These are phyloP conservation scores for Bombus sibiricus DNA, from an alignment of 1,140 invertebrate species.

Conservation along the genomic window DNA sequence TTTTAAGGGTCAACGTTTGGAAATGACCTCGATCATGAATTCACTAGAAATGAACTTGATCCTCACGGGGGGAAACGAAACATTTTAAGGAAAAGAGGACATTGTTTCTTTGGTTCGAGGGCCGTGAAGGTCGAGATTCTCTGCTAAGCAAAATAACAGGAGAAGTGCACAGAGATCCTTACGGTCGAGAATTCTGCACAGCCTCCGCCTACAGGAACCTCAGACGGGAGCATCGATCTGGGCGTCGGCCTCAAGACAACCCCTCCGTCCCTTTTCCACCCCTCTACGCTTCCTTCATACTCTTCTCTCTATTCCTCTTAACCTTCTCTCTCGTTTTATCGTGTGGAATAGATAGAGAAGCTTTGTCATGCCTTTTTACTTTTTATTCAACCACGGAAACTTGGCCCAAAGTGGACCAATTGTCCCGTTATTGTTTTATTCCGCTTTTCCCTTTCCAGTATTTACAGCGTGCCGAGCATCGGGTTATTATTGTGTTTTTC, in stretches of 20 bases:
- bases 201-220: conserved; percentile 74
- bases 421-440: conserved; percentile 51
- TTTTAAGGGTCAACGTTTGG: neutral
- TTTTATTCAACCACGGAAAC: conserved; percentile 29
- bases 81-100: neutral
- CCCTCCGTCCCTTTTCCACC: conserved; percentile 46
- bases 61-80: too few species aligned
- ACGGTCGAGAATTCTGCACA: conserved; percentile 65
- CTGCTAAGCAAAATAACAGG: conserved; percentile 23
- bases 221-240: conserved; percentile 78
- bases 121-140: conserved; percentile 6
- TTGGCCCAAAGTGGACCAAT: conserved; percentile 42
- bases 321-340: conserved; percentile 27
- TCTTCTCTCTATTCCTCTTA: conserved; percentile 47
- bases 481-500: conserved; percentile 36
- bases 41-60: neutral
- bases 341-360: neutral
- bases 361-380: neutral
- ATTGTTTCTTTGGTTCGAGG: conserved; percentile 18
- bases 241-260: conserved; percentile 78
- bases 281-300: conserved; percentile 37
- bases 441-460: conserved; percentile 35
- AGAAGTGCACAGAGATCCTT: conserved; percentile 49
- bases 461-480: conserved; percentile 31
- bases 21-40: neutral